Base-by-base conservation (phyloP, 2,797 vertebrate species). In the Vespertilio murinus region DNA sequence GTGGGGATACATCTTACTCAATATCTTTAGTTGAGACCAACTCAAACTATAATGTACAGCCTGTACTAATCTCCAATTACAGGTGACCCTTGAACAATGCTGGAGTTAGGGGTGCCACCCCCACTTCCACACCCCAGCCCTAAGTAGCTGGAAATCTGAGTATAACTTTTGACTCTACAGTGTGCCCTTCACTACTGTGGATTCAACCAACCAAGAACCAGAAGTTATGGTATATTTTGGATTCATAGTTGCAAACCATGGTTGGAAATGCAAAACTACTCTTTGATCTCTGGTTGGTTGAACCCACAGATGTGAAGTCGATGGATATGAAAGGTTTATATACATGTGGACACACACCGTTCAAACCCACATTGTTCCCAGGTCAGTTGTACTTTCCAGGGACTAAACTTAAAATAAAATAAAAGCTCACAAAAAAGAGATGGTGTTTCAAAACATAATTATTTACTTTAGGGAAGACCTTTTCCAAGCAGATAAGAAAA, bases 341-440 rank as follows among this genome's bases (percentile, higher is more conserved):
- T 64, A 22, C 47, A 49, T 61, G 56, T 64, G 11, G 18, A 64
- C 9, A 28, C 28, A 10, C 5, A 3, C 28, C 1, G 3, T 42
- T n/a, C 78, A 42, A 61, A 22, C 28, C 40, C 18, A 4, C 8
- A 18, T 42, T 64, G 28, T 64, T 64, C 18, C n/a, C 40, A 59
- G 28, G 54, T 42, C 38, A 81, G 11, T 64, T 81, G 10, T 64
- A 90, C 93, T 96, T 92, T 81, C 92, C 40, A 80, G 77, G n/a
- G 56, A 30, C 56, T 96, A 97, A 95, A 88, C 47, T 54, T 70
- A 93, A 95, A 97, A 92, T 81, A 88, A 74, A 90, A 91, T 74
- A 89, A 70, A 91, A 16, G 85, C 23, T 59, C 16, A 33, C 74
- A 89, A 80, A 67, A 12, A 91, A 70, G 87, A 47, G 30, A 88